phyloP scores from a whole-genome alignment of 1,140 invertebrate genomes.

The Amphibalanus amphitrite region DNA sequence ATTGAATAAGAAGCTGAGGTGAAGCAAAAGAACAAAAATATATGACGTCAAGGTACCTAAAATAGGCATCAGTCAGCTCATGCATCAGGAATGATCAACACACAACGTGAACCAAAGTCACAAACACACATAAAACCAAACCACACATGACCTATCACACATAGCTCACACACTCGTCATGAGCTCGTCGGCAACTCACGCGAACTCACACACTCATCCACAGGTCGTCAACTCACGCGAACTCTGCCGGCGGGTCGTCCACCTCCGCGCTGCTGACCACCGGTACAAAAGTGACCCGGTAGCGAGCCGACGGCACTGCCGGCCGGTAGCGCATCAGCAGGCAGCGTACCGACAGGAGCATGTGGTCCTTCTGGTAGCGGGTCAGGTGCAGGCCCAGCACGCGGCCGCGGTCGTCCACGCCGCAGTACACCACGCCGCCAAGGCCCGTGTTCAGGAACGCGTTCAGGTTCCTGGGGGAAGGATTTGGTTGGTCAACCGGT shows the following conservation, averaged over 20 bases:
- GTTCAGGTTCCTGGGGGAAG: not conserved
- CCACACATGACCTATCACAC: too few relatives aligned
- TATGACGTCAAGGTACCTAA: too few relatives aligned
- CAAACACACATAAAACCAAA: too few relatives aligned
- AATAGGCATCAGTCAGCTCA: too few relatives aligned
- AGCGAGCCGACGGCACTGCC: slow-evolving; percentile 9
- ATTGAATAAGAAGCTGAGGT: too few relatives aligned
- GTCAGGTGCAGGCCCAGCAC: slow-evolving; percentile 24
- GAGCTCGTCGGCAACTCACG: not conserved
- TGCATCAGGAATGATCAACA: too few relatives aligned
- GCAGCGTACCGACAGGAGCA: slow-evolving; percentile 22
- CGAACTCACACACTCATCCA: not conserved
- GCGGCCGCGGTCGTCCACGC: slow-evolving; percentile 24
- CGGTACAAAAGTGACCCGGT: slow-evolving; percentile 11
- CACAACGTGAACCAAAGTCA: too few relatives aligned
- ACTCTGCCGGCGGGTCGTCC: not conserved
- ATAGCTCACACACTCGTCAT: not conserved
- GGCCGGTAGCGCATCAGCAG: slow-evolving; percentile 18
- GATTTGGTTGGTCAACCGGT: too few relatives aligned
- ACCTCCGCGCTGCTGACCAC: slow-evolving; percentile 8
- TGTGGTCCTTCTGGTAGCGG: slow-evolving; percentile 25
- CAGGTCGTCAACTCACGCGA: not conserved
- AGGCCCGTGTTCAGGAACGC: slow-evolving; percentile 24
- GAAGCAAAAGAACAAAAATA: too few relatives aligned
- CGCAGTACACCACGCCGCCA: slow-evolving; percentile 26